These are phyloP conservation scores for Pica pica DNA, from an alignment of 2,113 vertebrate genomes.

Conservation along the genomic window DNA sequence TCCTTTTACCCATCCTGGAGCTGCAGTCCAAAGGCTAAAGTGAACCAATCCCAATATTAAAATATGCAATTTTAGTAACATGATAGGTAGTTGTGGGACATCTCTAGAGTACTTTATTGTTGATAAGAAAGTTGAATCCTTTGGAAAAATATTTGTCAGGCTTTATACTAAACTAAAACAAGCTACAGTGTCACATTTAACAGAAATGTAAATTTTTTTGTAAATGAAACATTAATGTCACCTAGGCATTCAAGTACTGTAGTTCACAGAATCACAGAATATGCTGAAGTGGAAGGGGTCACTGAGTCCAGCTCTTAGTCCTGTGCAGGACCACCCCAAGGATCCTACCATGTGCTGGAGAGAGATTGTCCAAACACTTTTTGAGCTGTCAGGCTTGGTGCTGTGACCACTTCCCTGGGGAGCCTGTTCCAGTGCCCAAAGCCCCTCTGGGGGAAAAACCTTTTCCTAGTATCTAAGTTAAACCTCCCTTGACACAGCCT, in stretches of 20 bases:
- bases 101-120: background rate
- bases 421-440: background rate
- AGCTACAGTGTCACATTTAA: background rate
- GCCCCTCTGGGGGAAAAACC: background rate
- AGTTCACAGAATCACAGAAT: background rate
- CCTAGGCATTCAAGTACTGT: background rate
- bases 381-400: background rate
- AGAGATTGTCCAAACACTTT: background rate
- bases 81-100: background rate
- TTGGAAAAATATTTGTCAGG: background rate
- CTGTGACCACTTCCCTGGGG: background rate
- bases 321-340: background rate
- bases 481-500: background rate
- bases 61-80: background rate
- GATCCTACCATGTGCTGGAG: too few relatives aligned
- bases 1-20: background rate
- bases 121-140: background rate
- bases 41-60: background rate
- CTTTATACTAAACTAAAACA: background rate
- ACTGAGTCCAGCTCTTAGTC: background rate
- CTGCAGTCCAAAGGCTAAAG: background rate
- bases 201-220: background rate
- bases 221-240: background rate
- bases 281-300: background rate
- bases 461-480: background rate